Percentiles rank a stretch among this genome's conserved stretches.
Evolutionary conservation across 2,888 invertebrate species (phyloP).

Genomic region (Axea sp.): DNA sequence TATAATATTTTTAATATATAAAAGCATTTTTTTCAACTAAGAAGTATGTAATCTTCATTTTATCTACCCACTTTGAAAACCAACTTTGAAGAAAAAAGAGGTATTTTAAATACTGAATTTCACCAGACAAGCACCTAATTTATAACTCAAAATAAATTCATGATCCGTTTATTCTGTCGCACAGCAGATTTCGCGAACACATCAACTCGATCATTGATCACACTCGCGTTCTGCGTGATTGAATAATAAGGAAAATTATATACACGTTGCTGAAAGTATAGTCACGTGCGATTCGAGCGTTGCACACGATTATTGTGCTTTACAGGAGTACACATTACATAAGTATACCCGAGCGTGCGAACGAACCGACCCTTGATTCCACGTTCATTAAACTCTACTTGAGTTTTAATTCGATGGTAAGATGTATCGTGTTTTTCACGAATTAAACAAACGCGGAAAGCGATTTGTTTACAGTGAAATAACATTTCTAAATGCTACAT

Average conservation of each 20-base stretch:
- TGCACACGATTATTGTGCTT: conserved; percentile 6
- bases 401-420: conserved; percentile 19
- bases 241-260: conserved; percentile 26
- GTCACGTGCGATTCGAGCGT: conserved; percentile 27
- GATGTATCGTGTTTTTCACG: conserved; percentile 6
- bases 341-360: conserved; percentile 72
- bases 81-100: too few species aligned
- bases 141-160: not conserved
- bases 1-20: too few species aligned
- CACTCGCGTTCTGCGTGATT: conserved; percentile 10
- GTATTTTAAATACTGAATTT: too few species aligned
- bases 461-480: not conserved
- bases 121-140: too few species aligned
- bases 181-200: too few species aligned
- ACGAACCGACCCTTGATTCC: conserved; percentile 70
- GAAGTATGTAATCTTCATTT: too few species aligned
- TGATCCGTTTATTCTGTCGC: too few species aligned
- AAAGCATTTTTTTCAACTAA: too few species aligned
- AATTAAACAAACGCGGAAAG: conserved; percentile 1
- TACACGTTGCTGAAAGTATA: conserved; percentile 8
- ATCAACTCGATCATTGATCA: conserved; percentile 11
- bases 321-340: conserved; percentile 63
- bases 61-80: too few species aligned
- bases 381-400: conserved; percentile 21
- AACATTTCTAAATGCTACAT: not conserved